Conservation (phyloP, 1,140 invertebrate species). For the Bacillus rossius region DNA sequence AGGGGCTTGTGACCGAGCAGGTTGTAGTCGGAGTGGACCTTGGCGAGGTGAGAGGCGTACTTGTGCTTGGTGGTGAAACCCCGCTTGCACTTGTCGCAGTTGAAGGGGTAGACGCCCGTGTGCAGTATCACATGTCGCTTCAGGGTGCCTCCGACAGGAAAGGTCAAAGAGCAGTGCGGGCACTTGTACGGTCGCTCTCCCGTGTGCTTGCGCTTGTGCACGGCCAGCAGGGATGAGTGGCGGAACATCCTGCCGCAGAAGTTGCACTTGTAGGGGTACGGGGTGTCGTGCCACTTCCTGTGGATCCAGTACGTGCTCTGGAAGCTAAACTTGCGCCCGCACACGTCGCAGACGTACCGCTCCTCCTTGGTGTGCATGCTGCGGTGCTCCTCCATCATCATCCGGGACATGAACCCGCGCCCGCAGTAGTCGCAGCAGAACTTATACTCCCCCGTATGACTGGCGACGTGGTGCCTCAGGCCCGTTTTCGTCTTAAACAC, state of each 20-base stretch:
- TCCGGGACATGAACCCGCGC: conserved; percentile 21
- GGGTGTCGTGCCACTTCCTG: conserved; percentile 28
- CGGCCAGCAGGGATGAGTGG: conserved; percentile 25
- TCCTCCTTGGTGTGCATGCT: conserved; percentile 25
- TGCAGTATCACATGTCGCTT: conserved; percentile 26
- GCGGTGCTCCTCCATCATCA: conserved; percentile 23
- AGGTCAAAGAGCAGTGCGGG: conserved; percentile 19
- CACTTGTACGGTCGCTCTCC: conserved; percentile 22
- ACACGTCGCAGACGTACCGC: conserved; percentile 24
- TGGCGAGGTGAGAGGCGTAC: conserved; percentile 19
- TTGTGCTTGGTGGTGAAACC: conserved; percentile 25
- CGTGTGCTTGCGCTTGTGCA: conserved; percentile 22
- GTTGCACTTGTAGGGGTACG: conserved; percentile 28
- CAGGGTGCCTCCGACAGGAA: conserved; percentile 19
- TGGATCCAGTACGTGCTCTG: conserved; percentile 28
- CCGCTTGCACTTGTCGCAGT: conserved; percentile 20
- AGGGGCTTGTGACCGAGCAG: conserved; percentile 2
- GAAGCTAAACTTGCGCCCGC: conserved; percentile 23
- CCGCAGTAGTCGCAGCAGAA: conserved; percentile 25
- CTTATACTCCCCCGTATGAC: conserved; percentile 25
- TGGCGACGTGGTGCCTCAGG: conserved; percentile 17
- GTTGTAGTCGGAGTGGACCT: conserved; percentile 10
- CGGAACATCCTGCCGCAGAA: conserved; percentile 23
- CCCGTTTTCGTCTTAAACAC: conserved; percentile 24
- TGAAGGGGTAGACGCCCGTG: conserved; percentile 23